Conservation (phyloP, 1,140 invertebrate genomes). For the Drepana arcuata region DNA sequence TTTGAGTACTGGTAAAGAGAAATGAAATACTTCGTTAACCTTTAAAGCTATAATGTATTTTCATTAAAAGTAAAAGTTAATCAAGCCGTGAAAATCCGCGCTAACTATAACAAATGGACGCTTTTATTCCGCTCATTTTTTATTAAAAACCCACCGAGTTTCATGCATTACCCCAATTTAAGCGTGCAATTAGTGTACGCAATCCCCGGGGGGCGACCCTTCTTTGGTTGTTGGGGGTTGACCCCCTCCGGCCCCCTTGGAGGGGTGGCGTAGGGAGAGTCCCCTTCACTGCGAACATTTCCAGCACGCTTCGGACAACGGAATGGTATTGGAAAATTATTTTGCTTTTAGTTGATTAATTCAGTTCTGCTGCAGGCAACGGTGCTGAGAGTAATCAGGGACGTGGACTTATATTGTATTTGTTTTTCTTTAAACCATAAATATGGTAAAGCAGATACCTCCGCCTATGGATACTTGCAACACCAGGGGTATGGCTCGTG, state of each 20-base stretch:
- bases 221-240: background rate
- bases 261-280: background rate
- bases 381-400: background rate
- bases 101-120: constrained; percentile 63
- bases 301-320: constrained; percentile 32
- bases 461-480: no score
- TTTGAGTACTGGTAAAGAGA: no score
- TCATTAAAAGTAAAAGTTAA: no score
- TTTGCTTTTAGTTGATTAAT: constrained; percentile 64
- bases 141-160: constrained; percentile 58
- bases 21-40: no score
- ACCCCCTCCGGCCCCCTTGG: constrained; percentile 13
- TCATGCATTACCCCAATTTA: constrained; percentile 67
- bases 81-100: constrained; percentile 27
- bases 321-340: constrained; percentile 68
- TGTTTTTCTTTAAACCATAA: background rate
- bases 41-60: no score
- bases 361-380: constrained; percentile 2
- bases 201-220: constrained; percentile 32
- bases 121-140: constrained; percentile 55
- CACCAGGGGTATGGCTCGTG: no score
- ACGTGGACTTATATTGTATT: background rate
- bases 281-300: constrained; percentile 52
- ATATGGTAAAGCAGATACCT: no score
- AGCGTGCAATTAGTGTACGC: constrained; percentile 60